Evolutionary conservation across 2,797 vertebrate species (phyloP), one percentile per base, ranked within the genome.

Genomic region (Centropyge bicolor): DNA sequence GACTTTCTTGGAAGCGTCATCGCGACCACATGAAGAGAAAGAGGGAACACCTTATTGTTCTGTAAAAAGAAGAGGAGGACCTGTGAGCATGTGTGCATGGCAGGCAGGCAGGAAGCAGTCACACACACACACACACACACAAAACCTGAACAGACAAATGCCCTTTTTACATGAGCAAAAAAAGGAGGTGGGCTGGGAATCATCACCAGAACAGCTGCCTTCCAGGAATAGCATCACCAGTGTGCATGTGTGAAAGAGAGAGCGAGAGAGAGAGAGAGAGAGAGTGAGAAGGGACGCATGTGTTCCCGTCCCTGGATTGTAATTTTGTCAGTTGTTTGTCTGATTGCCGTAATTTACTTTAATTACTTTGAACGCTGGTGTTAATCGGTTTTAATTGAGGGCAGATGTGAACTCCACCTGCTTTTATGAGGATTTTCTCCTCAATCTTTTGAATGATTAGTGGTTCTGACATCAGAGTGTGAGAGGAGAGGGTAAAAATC

Each of bases 1-100:
- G 20, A 84, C 91, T 94, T 91, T 93, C 88, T 94, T 93, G 91
- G 90, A 94, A 94, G 83, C 87, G 76, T 84, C 82, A 91, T 79
- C 43, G 36, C 14, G 20, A 91, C 94, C 94, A 95, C 94, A 95
- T 95, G 57, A 95, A 93, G 68, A 77, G 76, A 67, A 67, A 89
- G 86, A 87, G 88, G 90, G 91, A 86, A 94, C 68, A 89, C 89
- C 88, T 82, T 84, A 85, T 78, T 62, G 64, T 81, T 93, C 64
- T 49, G 81, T 81, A 86, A 72, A 84, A 90, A 86, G 73, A 82
- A 74, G 55, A 86, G 72, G 61, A 82, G 71, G 78, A 86, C 74
- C 81, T 85, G 57, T 51, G 24, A 49, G 75, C 38, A 62, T 78
- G 77, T 69, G 73, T 59, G 70, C 61, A 64, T 27, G 22, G 75